Evolutionary conservation across 53 echinoderm and acorn worm species (phyloP).

Genomic region (Zoroaster sp.): DNA sequence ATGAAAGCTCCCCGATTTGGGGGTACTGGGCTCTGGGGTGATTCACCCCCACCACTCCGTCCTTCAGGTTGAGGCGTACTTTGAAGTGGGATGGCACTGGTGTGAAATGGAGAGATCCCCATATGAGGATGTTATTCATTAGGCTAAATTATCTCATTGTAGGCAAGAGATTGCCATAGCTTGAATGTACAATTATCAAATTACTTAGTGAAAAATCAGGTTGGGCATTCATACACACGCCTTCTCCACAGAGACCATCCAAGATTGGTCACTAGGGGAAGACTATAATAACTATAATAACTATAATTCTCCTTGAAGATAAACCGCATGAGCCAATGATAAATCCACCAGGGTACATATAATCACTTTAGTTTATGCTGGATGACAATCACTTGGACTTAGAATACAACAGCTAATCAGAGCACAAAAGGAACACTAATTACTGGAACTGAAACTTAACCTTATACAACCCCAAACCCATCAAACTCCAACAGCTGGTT

Average conservation of each 20-base stretch:
- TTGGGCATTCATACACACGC: background rate
- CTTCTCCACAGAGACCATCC: background rate
- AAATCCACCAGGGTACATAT: background rate
- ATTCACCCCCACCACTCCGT: conserved; percentile 1
- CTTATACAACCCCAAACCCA: too few relatives aligned
- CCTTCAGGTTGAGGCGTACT: conserved; percentile 36
- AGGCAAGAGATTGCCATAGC: background rate
- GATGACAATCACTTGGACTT: background rate
- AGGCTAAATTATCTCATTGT: conserved; percentile 36
- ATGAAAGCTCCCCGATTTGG: background rate
- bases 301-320: background rate
- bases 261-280: too few relatives aligned
- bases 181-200: background rate
- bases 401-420: too few relatives aligned
- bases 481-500: too few relatives aligned
- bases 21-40: conserved; percentile 1
- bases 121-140: conserved; percentile 53
- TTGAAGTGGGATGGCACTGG: background rate
- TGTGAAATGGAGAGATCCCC: background rate
- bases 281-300: too few relatives aligned
- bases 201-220: background rate
- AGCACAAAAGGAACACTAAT: too few relatives aligned
- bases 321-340: background rate
- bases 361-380: background rate
- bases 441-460: too few relatives aligned